Conservation (phyloP, 2,888 invertebrate genomes). For the Sarcophaga rosellei region DNA sequence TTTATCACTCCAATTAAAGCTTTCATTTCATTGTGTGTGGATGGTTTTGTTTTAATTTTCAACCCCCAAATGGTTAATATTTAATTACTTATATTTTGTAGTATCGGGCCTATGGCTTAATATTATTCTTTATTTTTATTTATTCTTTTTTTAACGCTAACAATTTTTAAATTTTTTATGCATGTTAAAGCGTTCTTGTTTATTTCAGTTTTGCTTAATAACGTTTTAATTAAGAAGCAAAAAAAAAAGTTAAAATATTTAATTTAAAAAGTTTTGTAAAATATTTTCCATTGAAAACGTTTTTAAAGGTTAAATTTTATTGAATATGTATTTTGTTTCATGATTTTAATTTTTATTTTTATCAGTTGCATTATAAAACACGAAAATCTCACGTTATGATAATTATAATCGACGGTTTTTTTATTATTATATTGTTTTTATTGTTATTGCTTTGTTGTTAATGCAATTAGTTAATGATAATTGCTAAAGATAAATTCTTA, state of each 20-base stretch:
- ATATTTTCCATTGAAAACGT: constrained; percentile 36
- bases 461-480: constrained; percentile 9
- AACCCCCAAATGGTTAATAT: too few relatives aligned
- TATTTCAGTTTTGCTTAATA: too few relatives aligned
- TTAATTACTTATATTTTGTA: too few relatives aligned
- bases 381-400: constrained; percentile 59
- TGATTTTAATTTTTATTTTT: constrained; percentile 3
- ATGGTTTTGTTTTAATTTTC: too few relatives aligned
- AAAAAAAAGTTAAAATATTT: not conserved
- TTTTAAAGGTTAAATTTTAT: constrained; percentile 42
- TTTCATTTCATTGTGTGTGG: too few relatives aligned
- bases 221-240: not conserved
- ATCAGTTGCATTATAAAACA: constrained; percentile 48
- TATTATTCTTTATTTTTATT: too few relatives aligned
- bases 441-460: not conserved
- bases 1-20: too few relatives aligned
- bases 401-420: constrained; percentile 47
- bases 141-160: too few relatives aligned
- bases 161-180: too few relatives aligned
- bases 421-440: constrained; percentile 11
- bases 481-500: constrained; percentile 3
- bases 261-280: not conserved
- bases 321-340: constrained; percentile 3
- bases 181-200: too few relatives aligned
- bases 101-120: too few relatives aligned